These are phyloP conservation scores for Coelogynopora nodosa DNA, from an alignment of 2,888 invertebrate species.

Conservation along the genomic window DNA sequence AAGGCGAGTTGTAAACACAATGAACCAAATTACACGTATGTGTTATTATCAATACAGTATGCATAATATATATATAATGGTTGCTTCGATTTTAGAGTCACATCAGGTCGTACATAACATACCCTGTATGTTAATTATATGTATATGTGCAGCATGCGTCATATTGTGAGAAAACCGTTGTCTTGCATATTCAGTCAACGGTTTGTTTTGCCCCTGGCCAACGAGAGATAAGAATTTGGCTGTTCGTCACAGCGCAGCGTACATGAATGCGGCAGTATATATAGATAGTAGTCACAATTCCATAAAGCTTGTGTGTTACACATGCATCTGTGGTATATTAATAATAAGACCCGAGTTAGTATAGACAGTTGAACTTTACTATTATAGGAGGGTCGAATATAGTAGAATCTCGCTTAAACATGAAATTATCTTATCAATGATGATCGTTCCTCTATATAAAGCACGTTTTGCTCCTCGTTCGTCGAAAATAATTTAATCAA, in stretches of 20 bases:
- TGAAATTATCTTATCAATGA: neutral
- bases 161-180: neutral
- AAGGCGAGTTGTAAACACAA: too few relatives aligned
- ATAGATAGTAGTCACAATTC: neutral
- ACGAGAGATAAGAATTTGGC: neutral
- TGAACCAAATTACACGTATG: too few relatives aligned
- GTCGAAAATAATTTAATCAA: neutral
- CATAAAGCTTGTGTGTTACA: neutral
- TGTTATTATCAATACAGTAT: neutral
- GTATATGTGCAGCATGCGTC: too few relatives aligned
- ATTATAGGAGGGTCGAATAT: too few relatives aligned
- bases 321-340: neutral
- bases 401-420: too few relatives aligned
- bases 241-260: neutral
- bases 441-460: too few relatives aligned
- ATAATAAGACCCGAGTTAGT: too few relatives aligned
- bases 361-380: too few relatives aligned
- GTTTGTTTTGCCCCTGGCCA: neutral
- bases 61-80: neutral
- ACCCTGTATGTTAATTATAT: neutral
- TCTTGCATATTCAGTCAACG: neutral
- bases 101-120: neutral
- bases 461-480: neutral
- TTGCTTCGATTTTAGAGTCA: neutral
- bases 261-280: neutral